Evolutionary conservation across 35 echinoderm and acorn worm genomes (phyloP).

Genomic region (Apostichopus japonicus): DNA sequence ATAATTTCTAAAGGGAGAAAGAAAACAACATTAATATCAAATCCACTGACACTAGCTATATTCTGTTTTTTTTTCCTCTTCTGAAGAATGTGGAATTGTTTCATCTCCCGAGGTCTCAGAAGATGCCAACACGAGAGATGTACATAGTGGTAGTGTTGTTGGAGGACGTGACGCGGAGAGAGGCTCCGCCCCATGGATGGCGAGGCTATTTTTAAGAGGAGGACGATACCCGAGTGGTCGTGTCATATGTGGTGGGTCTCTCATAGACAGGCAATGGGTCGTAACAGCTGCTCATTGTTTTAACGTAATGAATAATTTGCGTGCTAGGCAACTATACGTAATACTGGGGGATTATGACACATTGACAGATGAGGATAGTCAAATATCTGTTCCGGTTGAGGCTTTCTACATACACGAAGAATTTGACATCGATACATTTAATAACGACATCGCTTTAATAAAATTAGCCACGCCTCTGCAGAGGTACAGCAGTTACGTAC

Average conservation of each 20-base stretch:
- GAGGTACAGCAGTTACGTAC: neutral
- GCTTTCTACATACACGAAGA: slow-evolving; percentile 63
- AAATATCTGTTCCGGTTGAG: slow-evolving; percentile 39
- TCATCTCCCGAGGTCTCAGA: neutral
- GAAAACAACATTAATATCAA: too few species aligned
- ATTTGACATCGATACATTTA: slow-evolving; percentile 50
- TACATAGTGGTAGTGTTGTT: slow-evolving; percentile 28
- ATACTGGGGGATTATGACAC: slow-evolving; percentile 72
- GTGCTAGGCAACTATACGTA: slow-evolving; percentile 23
- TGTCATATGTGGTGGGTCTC: slow-evolving; percentile 18
- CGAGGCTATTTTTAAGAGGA: slow-evolving; percentile 42
- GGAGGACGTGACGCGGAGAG: slow-evolving; percentile 45
- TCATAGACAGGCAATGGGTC: slow-evolving; percentile 14
- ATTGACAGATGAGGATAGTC: slow-evolving; percentile 27
- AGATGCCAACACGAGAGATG: neutral
- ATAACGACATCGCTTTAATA: slow-evolving; percentile 18
- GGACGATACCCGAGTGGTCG: too few species aligned
- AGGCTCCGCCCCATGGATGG: slow-evolving; percentile 87
- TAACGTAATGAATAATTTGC: neutral
- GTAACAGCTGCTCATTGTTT: slow-evolving; percentile 19
- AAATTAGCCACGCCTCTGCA: neutral
- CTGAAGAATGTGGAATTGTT: slow-evolving; percentile 72
- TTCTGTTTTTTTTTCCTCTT: too few species aligned
- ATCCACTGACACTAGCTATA: too few species aligned
- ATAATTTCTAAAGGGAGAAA: too few species aligned